Evolutionary conservation across 1,140 invertebrate genomes (phyloP).

Genomic region (Choristoneura fumiferana): DNA sequence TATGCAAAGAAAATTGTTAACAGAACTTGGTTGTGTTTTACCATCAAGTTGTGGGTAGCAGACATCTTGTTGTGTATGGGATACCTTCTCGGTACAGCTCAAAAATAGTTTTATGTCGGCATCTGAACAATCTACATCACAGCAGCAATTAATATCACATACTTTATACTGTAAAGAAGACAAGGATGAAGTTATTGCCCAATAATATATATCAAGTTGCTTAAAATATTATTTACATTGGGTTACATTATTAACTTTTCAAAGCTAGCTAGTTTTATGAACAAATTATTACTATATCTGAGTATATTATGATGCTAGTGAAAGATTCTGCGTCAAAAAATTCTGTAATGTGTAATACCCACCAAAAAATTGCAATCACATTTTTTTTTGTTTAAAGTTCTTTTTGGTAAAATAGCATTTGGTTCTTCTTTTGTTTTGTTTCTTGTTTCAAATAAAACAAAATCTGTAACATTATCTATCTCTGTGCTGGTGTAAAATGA

Average conservation of each 20-base stretch:
- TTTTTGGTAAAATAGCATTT: constrained; percentile 33
- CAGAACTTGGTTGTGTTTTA: constrained; percentile 68
- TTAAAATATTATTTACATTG: too few species aligned
- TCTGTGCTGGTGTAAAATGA: constrained; percentile 45
- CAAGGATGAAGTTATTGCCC: too few species aligned
- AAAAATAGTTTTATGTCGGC: constrained; percentile 80
- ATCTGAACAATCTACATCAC: constrained; percentile 83
- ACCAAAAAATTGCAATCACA: constrained; percentile 78
- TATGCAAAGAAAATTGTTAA: constrained; percentile 80
- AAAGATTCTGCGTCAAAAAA: too few species aligned
- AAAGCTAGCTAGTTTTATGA: too few species aligned
- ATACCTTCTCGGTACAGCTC: constrained; percentile 64
- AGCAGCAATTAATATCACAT: constrained; percentile 89
- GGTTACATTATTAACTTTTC: too few species aligned
- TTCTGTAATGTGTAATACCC: constrained; percentile 26
- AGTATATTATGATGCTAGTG: too few species aligned
- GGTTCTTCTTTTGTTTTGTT: constrained; percentile 41
- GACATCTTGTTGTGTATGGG: constrained; percentile 38
- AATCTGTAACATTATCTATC: constrained; percentile 60
- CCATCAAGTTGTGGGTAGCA: constrained; percentile 52
- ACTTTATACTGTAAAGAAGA: constrained; percentile 70
- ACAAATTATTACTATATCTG: too few species aligned
- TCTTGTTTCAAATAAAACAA: constrained; percentile 49
- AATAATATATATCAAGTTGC: too few species aligned
- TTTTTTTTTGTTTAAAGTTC: constrained; percentile 33